Percentiles rank a stretch among this genome's conserved stretches.
Evolutionary conservation across 2,113 vertebrate species (phyloP).

Genomic region (Crotalus helleri): DNA sequence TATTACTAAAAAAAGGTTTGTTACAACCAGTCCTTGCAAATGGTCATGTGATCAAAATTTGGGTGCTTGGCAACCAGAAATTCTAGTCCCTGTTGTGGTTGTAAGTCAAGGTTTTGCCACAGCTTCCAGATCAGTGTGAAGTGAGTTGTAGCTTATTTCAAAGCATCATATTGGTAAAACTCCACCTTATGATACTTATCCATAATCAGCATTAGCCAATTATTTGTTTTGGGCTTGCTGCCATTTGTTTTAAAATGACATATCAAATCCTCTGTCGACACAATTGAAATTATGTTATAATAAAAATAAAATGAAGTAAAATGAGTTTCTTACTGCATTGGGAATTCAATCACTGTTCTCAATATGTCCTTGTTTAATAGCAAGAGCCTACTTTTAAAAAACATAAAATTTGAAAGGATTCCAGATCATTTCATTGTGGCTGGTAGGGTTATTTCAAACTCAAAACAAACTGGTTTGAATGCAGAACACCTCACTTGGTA

Average conservation of each 20-base stretch:
- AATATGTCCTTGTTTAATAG: background rate
- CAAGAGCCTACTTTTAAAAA: background rate
- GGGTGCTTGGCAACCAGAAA: too few species aligned
- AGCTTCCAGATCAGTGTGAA: background rate
- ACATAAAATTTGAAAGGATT: background rate
- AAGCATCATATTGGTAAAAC: background rate
- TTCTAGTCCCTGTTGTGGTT: background rate
- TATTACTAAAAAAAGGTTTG: too few species aligned
- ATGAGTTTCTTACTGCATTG: background rate
- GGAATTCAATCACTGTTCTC: background rate
- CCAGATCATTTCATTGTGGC: background rate
- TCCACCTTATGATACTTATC: background rate
- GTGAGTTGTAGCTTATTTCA: background rate
- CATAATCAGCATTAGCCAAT: background rate
- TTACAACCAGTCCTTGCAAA: too few species aligned
- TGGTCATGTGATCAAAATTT: too few species aligned
- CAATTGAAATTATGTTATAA: background rate
- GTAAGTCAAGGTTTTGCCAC: background rate
- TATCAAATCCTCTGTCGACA: background rate
- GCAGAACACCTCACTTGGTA: background rate
- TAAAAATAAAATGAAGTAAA: background rate
- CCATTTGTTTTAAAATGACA: background rate
- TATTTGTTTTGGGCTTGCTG: background rate
- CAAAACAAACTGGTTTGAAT: background rate
- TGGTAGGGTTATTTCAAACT: background rate